phyloP scores from a whole-genome alignment of 2,888 invertebrate genomes.

The Dynastes tityus region DNA sequence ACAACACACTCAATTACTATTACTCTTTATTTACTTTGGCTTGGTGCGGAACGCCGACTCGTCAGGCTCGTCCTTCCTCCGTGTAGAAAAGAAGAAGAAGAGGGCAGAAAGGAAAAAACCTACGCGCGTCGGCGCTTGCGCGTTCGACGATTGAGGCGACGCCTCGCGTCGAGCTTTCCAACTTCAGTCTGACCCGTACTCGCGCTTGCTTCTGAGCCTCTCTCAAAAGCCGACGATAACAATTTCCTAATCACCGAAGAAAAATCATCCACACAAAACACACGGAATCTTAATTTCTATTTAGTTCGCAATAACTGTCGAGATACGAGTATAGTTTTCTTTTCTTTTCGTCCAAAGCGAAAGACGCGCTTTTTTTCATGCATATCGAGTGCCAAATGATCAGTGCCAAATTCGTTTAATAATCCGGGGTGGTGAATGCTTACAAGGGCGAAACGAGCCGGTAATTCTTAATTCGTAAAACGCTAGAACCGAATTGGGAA shows the following conservation, averaged over 20 bases:
- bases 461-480: background rate
- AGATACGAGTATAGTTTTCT: constrained; percentile 2
- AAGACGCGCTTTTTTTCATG: constrained; percentile 30
- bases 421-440: background rate
- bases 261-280: constrained; percentile 16
- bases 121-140: constrained; percentile 58
- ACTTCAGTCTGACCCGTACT: constrained; percentile 69
- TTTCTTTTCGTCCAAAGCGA: background rate
- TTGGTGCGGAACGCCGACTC: constrained; percentile 45
- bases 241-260: constrained; percentile 44
- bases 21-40: constrained; percentile 62
- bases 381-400: constrained; percentile 58
- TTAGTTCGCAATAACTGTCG: background rate
- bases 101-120: background rate
- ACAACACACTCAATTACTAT: constrained; percentile 58
- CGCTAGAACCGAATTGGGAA: background rate
- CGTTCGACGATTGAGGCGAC: constrained; percentile 59
- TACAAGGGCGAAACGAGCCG: constrained; percentile 16
- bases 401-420: constrained; percentile 37
- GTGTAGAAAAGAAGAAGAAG: constrained; percentile 53
- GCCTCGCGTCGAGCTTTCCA: constrained; percentile 65
- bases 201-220: constrained; percentile 62
- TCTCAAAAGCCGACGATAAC: constrained; percentile 53
- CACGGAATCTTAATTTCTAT: constrained; percentile 11
- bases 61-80: background rate